Evolutionary conservation across 2,113 vertebrate species (phyloP), one percentile per base, ranked within the genome.

Genomic region (Cisticola juncidis): DNA sequence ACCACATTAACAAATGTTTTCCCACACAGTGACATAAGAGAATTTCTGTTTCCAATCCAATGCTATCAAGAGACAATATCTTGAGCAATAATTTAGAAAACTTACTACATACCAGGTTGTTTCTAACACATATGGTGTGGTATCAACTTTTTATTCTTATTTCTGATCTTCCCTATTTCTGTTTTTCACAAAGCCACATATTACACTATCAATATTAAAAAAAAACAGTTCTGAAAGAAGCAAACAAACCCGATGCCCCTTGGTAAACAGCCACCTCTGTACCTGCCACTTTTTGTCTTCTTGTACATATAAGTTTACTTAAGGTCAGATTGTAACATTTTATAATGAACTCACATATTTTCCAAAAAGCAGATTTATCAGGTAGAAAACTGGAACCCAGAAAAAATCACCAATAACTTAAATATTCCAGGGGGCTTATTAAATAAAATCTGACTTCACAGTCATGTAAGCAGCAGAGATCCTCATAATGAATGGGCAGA

Each of bases 401-500:
- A 57, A 45, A 81, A 73, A 82, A 50, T 42, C 74, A 81, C 51
- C 51, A 70, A 29, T 47, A 92, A 50, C 22, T 92, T 50, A 77
- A 88, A 90, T 15, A 69, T 62, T 88, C 71, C 70, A 86, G 45
- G 5, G 62, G 20, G 12, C 36, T 85, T 87, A 91, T 89, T 87
- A 81, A 89, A 86, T 53, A 61, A 90, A 95, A 93, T 51, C 73
- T 62, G 73, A 40, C 88, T 70, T 91, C n/a, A 58, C 38, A 68
- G n/a, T 26, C 76, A 74, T 28, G 33, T 51, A 90, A 92, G 72
- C 64, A 92, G 66, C 73, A 80, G 53, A 95, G 58, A 97, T 77
- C 85, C 72, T 78, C 64, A 74, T 74, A 97, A 93, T 45, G 86
- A 89, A 95, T 80, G 81, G 54, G 29, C 62, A 90, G 84, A 95